Evolutionary conservation across 2,888 invertebrate genomes (phyloP).

Genomic region (Unio pictorum): DNA sequence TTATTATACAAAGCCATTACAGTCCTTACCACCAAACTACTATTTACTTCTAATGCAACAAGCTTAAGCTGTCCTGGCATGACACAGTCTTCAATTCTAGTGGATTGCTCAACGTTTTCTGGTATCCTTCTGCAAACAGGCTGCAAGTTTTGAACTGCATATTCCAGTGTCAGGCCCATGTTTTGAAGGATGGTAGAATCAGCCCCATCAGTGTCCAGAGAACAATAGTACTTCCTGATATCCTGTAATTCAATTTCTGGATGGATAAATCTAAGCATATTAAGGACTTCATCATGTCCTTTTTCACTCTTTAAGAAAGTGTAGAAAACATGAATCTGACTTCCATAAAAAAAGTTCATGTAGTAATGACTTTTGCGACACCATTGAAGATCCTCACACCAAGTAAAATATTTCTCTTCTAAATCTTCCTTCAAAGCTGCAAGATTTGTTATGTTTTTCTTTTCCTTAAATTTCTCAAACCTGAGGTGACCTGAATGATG

Average conservation of each 20-base stretch:
- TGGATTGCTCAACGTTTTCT: slow-evolving; percentile 1
- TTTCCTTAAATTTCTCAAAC: slow-evolving; percentile 7
- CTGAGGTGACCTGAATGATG: slow-evolving; percentile 16
- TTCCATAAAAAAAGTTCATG: slow-evolving; percentile 37
- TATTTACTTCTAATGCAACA: slow-evolving; percentile 35
- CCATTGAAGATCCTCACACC: slow-evolving; percentile 20
- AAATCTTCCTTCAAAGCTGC: slow-evolving; percentile 6
- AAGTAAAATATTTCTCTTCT: slow-evolving; percentile 13
- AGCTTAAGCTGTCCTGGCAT: slow-evolving; percentile 29
- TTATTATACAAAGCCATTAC: slow-evolving; percentile 37
- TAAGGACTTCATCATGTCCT: slow-evolving; percentile 9
- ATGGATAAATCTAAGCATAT: slow-evolving; percentile 29
- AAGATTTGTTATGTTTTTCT: slow-evolving; percentile 11
- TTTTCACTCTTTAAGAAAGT: slow-evolving; percentile 19
- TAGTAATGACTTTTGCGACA: slow-evolving; percentile 21
- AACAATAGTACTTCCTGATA: slow-evolving; percentile 6
- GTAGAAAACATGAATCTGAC: slow-evolving; percentile 32
- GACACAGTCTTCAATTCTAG: slow-evolving; percentile 30
- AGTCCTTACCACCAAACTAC: slow-evolving; percentile 34
- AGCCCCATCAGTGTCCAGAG: not conserved
- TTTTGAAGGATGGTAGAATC: slow-evolving; percentile 6
- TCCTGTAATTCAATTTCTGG: slow-evolving; percentile 10
- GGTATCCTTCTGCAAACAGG: slow-evolving; percentile 12
- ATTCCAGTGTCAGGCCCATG: slow-evolving; percentile 22
- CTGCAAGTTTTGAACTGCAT: slow-evolving; percentile 11